Base-by-base conservation (phyloP, 2,888 invertebrate species). In the Mayetiola destructor region DNA sequence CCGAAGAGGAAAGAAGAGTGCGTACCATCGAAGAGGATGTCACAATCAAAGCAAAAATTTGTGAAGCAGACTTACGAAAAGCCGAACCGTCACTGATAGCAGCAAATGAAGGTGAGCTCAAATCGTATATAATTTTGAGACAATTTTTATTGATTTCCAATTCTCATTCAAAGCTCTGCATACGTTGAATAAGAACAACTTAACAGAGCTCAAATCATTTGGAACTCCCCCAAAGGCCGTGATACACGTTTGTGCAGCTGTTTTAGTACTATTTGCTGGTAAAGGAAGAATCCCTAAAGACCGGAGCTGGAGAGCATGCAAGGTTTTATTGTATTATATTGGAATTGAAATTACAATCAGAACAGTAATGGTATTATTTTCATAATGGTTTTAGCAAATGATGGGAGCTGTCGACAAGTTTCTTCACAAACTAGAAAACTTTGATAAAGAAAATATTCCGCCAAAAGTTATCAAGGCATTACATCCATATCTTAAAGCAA, bases 171-270 rank as follows among this genome's bases (percentile, higher is more conserved):
- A n/a, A 27, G 53, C 55, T 12, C 64, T 95, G 55, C 87, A 95
- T 66, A 95, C 94, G 0, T 73, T 96, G n/a, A 94, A 95, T 67
- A 96, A 96, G 75, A 87, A 84, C 66, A 96, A 95, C 68, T 73
- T 96, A 61, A 94, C 95, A 0, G 95, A 96, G 71, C 71, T 96
- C 65, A 94, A 95, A 68, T 91, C 94, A 0, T 95, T 96, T 69
- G 91, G 92, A 0, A 83, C 89, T 9, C 95, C 95, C n/a, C 91
- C 92, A 1, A 83, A 84, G 55, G 90, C 90, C 53, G 94, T 94
- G 0, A 82, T 88, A 2, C 88, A 84, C 65, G 93, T 95, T 0
- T 82, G 84, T 6, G 85, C 88, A 1, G 93, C 93, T 6, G 93
- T 94, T 2, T 80, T 93, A 67, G 88, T 92, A 5, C 75, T 95